phyloP scores from a whole-genome alignment of 2,888 invertebrate species.

The Trachelus stipa region DNA sequence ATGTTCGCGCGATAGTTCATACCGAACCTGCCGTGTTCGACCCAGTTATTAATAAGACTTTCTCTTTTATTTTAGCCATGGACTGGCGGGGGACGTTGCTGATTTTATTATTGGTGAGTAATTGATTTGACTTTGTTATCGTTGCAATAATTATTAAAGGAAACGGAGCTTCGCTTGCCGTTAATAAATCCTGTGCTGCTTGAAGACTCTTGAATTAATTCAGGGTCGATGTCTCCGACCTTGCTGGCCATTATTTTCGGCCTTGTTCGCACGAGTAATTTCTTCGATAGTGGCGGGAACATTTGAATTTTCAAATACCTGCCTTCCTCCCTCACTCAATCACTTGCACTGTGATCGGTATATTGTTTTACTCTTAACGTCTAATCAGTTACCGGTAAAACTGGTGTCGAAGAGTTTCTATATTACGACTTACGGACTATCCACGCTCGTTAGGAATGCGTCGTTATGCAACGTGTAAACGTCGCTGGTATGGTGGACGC shows the following conservation, averaged over 20 bases:
- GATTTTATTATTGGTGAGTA: constrained; percentile 59
- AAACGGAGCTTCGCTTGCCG: background rate
- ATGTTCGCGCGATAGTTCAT: constrained; percentile 38
- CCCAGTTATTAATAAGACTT: constrained; percentile 62
- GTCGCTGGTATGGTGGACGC: background rate
- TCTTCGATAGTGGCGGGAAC: background rate
- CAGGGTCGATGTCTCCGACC: background rate
- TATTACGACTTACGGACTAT: background rate
- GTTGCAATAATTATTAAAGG: background rate
- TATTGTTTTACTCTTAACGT: background rate
- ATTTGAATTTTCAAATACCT: background rate
- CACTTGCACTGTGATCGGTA: background rate
- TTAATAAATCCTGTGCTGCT: background rate
- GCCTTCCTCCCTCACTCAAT: background rate
- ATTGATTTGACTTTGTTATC: background rate
- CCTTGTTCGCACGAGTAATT: background rate
- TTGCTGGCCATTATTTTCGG: background rate
- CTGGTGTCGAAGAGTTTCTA: background rate
- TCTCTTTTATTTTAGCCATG: constrained; percentile 65
- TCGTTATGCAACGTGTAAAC: background rate
- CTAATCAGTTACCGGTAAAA: background rate
- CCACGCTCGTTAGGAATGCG: background rate
- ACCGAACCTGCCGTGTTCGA: constrained; percentile 40
- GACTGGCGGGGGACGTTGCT: constrained; percentile 56
- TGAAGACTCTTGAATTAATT: background rate